phyloP scores from a whole-genome alignment of 2,113 vertebrate genomes.

The Barbus barbus region DNA sequence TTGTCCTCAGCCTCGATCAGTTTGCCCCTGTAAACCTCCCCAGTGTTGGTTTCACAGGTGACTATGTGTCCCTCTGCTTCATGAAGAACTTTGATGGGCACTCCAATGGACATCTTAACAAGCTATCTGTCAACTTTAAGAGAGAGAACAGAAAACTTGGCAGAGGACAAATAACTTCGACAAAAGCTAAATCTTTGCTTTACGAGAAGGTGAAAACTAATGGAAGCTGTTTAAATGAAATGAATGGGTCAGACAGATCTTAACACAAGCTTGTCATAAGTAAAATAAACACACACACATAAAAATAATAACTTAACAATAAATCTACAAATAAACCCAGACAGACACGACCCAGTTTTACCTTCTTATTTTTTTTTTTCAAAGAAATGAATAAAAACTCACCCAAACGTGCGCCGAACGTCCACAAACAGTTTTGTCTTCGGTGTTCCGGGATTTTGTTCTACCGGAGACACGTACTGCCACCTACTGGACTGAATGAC shows the following conservation, averaged over 20 bases:
- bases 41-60: conserved; percentile 95
- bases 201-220: neutral
- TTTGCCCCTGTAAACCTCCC: conserved; percentile 95
- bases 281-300: neutral
- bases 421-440: neutral
- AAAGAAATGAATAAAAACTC: neutral
- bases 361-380: too few species aligned
- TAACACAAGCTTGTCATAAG: neutral
- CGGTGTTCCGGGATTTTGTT: neutral
- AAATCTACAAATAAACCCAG: neutral
- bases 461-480: neutral
- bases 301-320: neutral
- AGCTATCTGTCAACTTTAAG: neutral
- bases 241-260: neutral
- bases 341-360: neutral
- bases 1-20: conserved; percentile 97
- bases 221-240: neutral
- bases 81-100: conserved; percentile 96
- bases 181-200: too few species aligned
- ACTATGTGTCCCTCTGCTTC: conserved; percentile 98
- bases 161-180: neutral
- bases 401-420: neutral
- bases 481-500: neutral
- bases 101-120: conserved; percentile 90
- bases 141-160: neutral